phyloP scores from a whole-genome alignment of 2,888 invertebrate genomes.

The Troides helena region DNA sequence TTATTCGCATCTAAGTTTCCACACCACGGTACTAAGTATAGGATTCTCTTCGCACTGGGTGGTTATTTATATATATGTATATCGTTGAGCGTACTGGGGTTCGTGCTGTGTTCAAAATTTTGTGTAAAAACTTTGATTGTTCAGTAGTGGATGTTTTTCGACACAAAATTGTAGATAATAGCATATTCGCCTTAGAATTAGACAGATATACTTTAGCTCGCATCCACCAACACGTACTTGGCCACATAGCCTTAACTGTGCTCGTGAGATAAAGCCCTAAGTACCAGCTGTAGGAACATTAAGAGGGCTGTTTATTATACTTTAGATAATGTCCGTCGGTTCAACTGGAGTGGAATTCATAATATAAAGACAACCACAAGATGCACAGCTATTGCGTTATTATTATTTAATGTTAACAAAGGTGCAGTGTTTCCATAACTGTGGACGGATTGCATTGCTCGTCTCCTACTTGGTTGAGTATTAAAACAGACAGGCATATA shows the following conservation, averaged over 20 bases:
- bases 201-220: slow-evolving; percentile 47
- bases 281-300: no score
- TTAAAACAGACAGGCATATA: slow-evolving; percentile 38
- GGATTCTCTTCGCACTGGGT: slow-evolving; percentile 67
- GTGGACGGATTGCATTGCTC: slow-evolving; percentile 18
- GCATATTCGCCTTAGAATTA: slow-evolving; percentile 74
- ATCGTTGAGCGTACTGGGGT: slow-evolving; percentile 53
- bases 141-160: slow-evolving; percentile 39
- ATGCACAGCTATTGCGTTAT: slow-evolving; percentile 42
- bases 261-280: no score
- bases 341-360: slow-evolving; percentile 60
- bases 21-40: slow-evolving; percentile 66
- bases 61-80: slow-evolving; percentile 54
- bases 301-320: no score
- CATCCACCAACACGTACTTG: no score
- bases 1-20: slow-evolving; percentile 58
- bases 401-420: slow-evolving; percentile 40
- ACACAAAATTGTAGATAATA: slow-evolving; percentile 76
- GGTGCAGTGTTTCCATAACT: slow-evolving; percentile 50
- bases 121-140: slow-evolving; percentile 51
- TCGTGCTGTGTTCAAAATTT: slow-evolving; percentile 66
- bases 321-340: slow-evolving; percentile 12
- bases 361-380: slow-evolving; percentile 62
- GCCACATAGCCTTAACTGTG: no score
- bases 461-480: slow-evolving; percentile 39